Evolutionary conservation across 1,140 invertebrate species (phyloP).

Genomic region (Bombyx mandarina): DNA sequence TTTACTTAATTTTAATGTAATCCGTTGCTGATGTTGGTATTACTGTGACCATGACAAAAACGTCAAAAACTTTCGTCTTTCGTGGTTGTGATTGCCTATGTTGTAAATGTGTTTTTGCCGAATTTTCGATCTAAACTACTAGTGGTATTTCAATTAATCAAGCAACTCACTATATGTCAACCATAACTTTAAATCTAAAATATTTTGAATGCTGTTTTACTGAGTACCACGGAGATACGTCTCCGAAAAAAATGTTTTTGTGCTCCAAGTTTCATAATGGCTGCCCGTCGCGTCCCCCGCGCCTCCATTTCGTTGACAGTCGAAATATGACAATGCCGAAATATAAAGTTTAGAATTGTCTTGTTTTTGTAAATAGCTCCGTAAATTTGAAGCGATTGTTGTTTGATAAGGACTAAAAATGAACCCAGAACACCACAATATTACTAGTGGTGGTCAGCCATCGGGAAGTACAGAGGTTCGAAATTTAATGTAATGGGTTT

Average conservation of each 20-base stretch:
- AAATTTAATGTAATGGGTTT: slow-evolving; percentile 31
- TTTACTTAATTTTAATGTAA: slow-evolving; percentile 1
- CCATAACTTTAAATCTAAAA: neutral
- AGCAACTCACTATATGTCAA: neutral
- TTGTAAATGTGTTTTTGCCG: slow-evolving; percentile 21
- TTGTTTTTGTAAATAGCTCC: slow-evolving; percentile 56
- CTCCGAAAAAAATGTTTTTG: slow-evolving; percentile 62
- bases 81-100: slow-evolving; percentile 25
- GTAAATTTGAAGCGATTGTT: slow-evolving; percentile 24
- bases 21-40: slow-evolving; percentile 29
- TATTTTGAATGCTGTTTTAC: neutral
- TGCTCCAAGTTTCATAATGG: slow-evolving; percentile 74
- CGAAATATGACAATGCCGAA: slow-evolving; percentile 72
- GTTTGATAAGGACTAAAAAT: slow-evolving; percentile 50
- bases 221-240: neutral
- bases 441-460: slow-evolving; percentile 69
- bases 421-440: slow-evolving; percentile 71
- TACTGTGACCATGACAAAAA: slow-evolving; percentile 39
- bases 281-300: slow-evolving; percentile 76
- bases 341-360: slow-evolving; percentile 63
- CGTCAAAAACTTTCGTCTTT: slow-evolving; percentile 42
- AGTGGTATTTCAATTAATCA: neutral
- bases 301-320: slow-evolving; percentile 73
- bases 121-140: slow-evolving; percentile 6
- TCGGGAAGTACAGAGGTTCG: slow-evolving; percentile 70